A percentile compares a stretch with the other conserved stretches of the same genome.
phyloP scores from a whole-genome alignment of 2,113 vertebrate species.

The Rhea pennata region DNA sequence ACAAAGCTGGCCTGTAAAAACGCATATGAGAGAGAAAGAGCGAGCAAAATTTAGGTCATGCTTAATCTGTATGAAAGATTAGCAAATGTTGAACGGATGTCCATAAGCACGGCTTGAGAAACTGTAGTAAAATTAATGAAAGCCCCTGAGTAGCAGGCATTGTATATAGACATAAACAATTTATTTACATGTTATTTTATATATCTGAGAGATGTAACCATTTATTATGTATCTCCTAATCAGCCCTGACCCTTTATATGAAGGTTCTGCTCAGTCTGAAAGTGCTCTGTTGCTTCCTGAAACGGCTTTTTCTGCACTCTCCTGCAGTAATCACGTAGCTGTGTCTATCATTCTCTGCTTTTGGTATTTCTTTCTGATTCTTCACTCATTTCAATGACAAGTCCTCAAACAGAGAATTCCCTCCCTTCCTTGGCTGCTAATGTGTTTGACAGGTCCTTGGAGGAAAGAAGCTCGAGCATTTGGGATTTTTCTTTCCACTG shows the following conservation, averaged over 20 bases:
- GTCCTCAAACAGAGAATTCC: not conserved
- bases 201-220: rapidly evolving
- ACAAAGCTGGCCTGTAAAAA: not conserved
- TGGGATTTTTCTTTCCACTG: not conserved
- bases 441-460: not conserved
- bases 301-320: not conserved
- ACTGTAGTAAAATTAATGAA: not conserved
- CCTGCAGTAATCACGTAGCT: not conserved
- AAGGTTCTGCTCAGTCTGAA: not conserved
- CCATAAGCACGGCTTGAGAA: not conserved
- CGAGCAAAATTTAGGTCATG: not conserved
- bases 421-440: not conserved
- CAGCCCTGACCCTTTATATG: not conserved
- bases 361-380: not conserved
- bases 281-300: not conserved
- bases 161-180: not conserved
- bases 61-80: slow-evolving; percentile 4
- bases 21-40: not conserved
- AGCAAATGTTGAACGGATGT: not conserved
- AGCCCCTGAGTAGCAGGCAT: not conserved
- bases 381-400: not conserved
- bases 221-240: not conserved
- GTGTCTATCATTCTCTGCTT: not conserved
- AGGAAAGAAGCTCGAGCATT: not conserved
- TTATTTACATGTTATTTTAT: not conserved